Conservation (phyloP, 1,140 invertebrate species). For the Uloborus diversus region DNA sequence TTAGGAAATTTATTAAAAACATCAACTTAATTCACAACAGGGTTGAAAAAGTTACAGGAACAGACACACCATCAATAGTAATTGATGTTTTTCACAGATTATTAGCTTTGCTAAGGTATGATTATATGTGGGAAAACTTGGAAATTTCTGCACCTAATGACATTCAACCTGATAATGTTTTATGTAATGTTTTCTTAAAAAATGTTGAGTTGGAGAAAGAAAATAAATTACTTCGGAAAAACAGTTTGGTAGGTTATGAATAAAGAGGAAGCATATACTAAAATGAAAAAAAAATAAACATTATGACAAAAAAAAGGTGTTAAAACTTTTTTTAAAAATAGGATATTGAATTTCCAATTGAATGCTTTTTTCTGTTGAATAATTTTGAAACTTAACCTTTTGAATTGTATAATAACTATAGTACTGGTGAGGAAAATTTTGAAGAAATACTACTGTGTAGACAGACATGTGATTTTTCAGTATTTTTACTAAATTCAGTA, state of each 20-base stretch:
- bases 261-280: too few species aligned
- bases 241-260: neutral
- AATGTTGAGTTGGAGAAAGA: constrained; percentile 4
- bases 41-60: neutral
- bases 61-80: neutral
- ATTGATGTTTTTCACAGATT: constrained; percentile 9
- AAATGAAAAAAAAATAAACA: too few species aligned
- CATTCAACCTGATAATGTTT: neutral
- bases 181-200: neutral
- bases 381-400: too few species aligned
- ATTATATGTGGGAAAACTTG: neutral
- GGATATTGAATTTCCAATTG: too few species aligned
- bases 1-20: constrained; percentile 7
- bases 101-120: neutral
- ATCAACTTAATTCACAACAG: constrained; percentile 9
- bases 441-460: too few species aligned
- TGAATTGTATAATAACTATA: too few species aligned
- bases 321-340: too few species aligned
- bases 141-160: neutral
- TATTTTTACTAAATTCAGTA: too few species aligned
- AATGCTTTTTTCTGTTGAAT: too few species aligned
- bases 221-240: constrained; percentile 3
- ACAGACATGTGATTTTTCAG: too few species aligned
- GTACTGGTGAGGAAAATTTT: too few species aligned
- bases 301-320: too few species aligned